A percentile compares a stretch with the other conserved stretches of the same genome.
phyloP scores from a whole-genome alignment of 1,140 invertebrate genomes.

The Camponotus pennsylvanicus region DNA sequence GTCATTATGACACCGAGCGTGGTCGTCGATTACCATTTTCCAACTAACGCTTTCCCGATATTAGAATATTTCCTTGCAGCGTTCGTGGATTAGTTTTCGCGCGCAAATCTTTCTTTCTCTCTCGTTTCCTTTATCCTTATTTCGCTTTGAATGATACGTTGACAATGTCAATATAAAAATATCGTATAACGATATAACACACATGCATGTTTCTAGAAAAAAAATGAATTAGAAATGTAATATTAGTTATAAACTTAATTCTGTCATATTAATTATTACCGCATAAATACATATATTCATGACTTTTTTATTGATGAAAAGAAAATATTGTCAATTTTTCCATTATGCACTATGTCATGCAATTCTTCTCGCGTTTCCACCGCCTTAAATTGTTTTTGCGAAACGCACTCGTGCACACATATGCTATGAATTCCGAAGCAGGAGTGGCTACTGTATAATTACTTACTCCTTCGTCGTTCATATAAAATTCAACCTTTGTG shows the following conservation, averaged over 20 bases:
- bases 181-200: background rate
- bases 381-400: conserved; percentile 6
- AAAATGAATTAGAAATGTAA: background rate
- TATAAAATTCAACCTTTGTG: conserved; percentile 42
- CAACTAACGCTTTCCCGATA: conserved; percentile 20
- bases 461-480: conserved; percentile 21
- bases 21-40: conserved; percentile 48
- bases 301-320: background rate
- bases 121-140: conserved; percentile 20
- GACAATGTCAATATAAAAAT: background rate
- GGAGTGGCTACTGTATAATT: conserved; percentile 51
- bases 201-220: background rate
- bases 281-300: background rate
- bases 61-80: conserved; percentile 32
- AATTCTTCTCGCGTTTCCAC: too few species aligned
- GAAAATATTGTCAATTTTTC: background rate
- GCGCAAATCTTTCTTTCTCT: background rate
- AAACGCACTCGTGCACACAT: background rate
- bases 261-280: background rate
- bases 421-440: conserved; percentile 39
- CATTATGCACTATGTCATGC: too few species aligned
- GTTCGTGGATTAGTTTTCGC: conserved; percentile 21
- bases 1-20: conserved; percentile 38
- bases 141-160: conserved; percentile 14
- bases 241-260: background rate